A percentile compares a stretch with the other conserved stretches of the same genome.
Conservation (phyloP, 2,797 vertebrate species). For the Tadarida brasiliensis region DNA sequence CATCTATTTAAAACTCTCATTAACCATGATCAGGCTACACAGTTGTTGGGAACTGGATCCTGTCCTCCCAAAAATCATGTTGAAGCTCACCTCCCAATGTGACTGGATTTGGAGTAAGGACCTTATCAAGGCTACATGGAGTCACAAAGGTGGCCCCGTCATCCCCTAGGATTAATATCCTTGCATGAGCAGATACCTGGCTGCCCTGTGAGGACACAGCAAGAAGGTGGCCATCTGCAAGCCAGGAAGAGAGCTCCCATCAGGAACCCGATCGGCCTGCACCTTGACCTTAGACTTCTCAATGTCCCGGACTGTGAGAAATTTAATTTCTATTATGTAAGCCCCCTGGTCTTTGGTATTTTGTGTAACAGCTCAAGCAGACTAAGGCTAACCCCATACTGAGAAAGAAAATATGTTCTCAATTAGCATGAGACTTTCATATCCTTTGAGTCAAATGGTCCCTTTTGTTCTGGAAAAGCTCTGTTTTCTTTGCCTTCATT, state of each 20-base stretch:
- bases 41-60: background rate
- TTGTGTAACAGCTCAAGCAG: background rate
- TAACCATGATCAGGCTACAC: background rate
- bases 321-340: background rate
- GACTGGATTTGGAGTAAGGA: conserved; percentile 4
- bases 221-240: background rate
- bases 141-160: background rate
- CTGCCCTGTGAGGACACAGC: background rate
- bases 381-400: background rate
- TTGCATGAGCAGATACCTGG: background rate
- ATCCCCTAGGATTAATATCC: background rate
- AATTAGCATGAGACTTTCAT: background rate
- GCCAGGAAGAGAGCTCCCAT: background rate
- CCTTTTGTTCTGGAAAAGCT: conserved; percentile 11
- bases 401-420: conserved; percentile 12
- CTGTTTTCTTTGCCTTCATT: conserved; percentile 25
- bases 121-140: background rate
- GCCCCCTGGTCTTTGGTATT: background rate
- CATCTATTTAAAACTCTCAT: background rate
- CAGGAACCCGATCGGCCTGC: background rate
- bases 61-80: background rate
- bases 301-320: background rate
- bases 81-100: background rate
- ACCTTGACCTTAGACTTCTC: background rate
- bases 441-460: background rate